Evolutionary conservation across 2,888 invertebrate genomes (phyloP).

Genomic region (Nemotelus nigrinus): DNA sequence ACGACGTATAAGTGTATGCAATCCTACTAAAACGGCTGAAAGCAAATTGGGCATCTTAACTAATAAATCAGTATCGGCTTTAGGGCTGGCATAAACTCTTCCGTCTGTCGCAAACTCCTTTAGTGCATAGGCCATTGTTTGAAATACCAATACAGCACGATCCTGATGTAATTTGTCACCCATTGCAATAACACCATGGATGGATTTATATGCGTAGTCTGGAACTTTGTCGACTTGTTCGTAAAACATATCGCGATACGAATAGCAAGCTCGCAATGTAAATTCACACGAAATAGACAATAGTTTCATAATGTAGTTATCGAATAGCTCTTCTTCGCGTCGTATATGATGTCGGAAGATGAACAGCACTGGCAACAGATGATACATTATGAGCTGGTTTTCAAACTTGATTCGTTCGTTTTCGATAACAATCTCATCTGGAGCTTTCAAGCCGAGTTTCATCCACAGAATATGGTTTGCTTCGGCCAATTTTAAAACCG

Average conservation of each 20-base stretch:
- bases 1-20: slow-evolving; percentile 73
- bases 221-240: slow-evolving; percentile 54
- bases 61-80: slow-evolving; percentile 61
- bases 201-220: slow-evolving; percentile 61
- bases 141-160: slow-evolving; percentile 72
- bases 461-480: slow-evolving; percentile 65
- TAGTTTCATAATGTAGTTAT: slow-evolving; percentile 70
- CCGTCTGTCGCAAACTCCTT: slow-evolving; percentile 66
- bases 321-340: slow-evolving; percentile 66
- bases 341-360: slow-evolving; percentile 60
- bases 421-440: slow-evolving; percentile 61
- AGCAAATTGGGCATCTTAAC: slow-evolving; percentile 67
- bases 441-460: slow-evolving; percentile 59
- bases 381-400: slow-evolving; percentile 71
- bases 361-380: slow-evolving; percentile 71
- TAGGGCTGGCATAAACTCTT: slow-evolving; percentile 15
- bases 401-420: slow-evolving; percentile 65
- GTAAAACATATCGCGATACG: slow-evolving; percentile 66
- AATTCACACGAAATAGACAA: slow-evolving; percentile 72
- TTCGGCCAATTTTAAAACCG: slow-evolving; percentile 63
- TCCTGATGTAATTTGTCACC: slow-evolving; percentile 70
- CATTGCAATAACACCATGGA: slow-evolving; percentile 61
- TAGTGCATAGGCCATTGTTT: slow-evolving; percentile 71
- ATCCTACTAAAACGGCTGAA: slow-evolving; percentile 73
- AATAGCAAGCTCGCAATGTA: slow-evolving; percentile 71